Evolutionary conservation across 2,113 vertebrate species (phyloP).

Genomic region (Saccopteryx leptura): DNA sequence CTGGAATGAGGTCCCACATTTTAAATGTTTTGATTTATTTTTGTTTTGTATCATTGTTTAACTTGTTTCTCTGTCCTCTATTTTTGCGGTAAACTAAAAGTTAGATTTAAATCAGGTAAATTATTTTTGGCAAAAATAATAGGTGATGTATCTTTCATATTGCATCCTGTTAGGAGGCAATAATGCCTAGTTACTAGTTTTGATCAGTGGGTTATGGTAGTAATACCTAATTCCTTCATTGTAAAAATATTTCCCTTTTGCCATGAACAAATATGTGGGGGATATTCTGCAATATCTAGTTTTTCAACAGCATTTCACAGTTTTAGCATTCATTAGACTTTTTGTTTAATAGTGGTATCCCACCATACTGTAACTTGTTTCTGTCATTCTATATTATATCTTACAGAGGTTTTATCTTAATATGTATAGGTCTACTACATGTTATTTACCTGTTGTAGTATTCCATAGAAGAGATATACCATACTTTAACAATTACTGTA

Average conservation of each 20-base stretch:
- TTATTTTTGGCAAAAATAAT: background rate
- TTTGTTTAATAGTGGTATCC: background rate
- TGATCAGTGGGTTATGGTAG: background rate
- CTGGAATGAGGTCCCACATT: background rate
- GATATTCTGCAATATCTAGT: background rate
- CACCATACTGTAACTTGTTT: background rate
- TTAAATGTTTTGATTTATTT: background rate
- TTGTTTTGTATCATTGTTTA: constrained; percentile 43
- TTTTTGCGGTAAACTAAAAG: background rate
- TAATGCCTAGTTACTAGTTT: background rate
- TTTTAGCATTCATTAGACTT: constrained; percentile 2
- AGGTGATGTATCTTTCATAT: background rate
- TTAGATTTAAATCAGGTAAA: constrained; percentile 52
- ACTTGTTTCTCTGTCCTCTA: background rate
- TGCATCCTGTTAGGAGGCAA: background rate
- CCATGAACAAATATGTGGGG: background rate
- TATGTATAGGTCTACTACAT: background rate
- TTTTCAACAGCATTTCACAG: background rate
- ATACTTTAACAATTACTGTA: background rate
- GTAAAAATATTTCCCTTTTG: constrained; percentile 11
- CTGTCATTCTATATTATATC: background rate
- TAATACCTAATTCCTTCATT: background rate
- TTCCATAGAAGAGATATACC: background rate
- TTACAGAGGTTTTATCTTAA: background rate
- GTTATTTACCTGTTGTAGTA: background rate